Evolutionary conservation across 2,888 invertebrate genomes (phyloP).

Genomic region (Gymnoscelis rufifasciata): DNA sequence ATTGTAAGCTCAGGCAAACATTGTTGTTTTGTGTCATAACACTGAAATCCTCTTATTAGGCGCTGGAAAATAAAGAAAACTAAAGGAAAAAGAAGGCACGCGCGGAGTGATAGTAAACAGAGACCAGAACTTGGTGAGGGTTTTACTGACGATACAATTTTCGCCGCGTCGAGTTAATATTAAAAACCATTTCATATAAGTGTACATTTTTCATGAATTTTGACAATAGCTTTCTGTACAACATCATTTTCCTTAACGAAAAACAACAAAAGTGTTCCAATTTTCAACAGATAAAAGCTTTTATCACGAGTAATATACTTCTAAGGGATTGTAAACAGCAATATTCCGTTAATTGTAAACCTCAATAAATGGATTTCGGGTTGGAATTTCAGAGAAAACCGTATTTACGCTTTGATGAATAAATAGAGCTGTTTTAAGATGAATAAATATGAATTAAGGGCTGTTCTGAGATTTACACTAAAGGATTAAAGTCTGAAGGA

Average conservation of each 20-base stretch:
- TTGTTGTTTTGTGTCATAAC: slow-evolving; percentile 20
- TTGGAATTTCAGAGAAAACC: too few species aligned
- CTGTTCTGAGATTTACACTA: neutral
- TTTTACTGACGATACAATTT: slow-evolving; percentile 26
- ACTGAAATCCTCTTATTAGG: slow-evolving; percentile 42
- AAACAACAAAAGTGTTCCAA: neutral
- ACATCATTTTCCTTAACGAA: too few species aligned
- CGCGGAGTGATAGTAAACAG: slow-evolving; percentile 58
- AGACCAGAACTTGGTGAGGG: slow-evolving; percentile 44
- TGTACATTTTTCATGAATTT: too few species aligned
- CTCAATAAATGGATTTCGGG: too few species aligned
- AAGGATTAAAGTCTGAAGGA: neutral
- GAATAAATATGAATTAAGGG: neutral
- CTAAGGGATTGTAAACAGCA: too few species aligned
- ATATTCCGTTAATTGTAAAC: neutral
- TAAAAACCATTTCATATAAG: too few species aligned
- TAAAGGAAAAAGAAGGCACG: slow-evolving; percentile 49
- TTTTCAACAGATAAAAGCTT: neutral
- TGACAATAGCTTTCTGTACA: too few species aligned
- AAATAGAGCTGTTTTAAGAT: too few species aligned
- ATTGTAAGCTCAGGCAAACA: slow-evolving; percentile 13
- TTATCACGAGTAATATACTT: neutral
- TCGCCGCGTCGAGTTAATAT: slow-evolving; percentile 5
- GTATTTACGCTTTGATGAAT: slow-evolving; percentile 6
- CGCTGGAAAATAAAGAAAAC: slow-evolving; percentile 44